Evolutionary conservation across 2,888 invertebrate species (phyloP).

Genomic region (Rotaria socialis): DNA sequence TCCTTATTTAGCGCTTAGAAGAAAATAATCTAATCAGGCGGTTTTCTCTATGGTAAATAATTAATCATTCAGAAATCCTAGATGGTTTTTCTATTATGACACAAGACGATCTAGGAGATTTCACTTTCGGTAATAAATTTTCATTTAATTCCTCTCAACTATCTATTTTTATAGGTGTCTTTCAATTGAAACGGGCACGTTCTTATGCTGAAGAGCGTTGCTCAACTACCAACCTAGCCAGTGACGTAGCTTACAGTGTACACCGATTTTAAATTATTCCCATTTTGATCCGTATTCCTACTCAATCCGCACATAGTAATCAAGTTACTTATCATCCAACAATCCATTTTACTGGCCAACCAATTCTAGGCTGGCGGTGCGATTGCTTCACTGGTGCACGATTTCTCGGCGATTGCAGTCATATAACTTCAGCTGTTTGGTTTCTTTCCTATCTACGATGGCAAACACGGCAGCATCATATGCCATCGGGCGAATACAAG

Average conservation of each 20-base stretch:
- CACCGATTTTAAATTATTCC: not conserved
- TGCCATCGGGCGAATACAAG: too few species aligned
- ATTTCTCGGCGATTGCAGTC: not conserved
- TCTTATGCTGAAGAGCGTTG: not conserved
- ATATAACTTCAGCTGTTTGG: not conserved
- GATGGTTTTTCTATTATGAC: too few species aligned
- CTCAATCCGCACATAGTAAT: not conserved
- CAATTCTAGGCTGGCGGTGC: not conserved
- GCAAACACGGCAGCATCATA: too few species aligned
- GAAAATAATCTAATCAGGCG: too few species aligned
- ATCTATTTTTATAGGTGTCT: not conserved
- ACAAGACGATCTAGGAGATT: not conserved
- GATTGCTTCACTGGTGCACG: not conserved
- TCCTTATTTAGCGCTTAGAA: too few species aligned
- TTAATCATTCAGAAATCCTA: too few species aligned
- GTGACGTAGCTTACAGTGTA: not conserved
- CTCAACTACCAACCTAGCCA: not conserved
- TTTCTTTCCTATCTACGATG: too few species aligned
- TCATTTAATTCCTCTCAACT: not conserved
- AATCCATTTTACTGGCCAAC: not conserved
- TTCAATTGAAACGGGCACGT: not conserved
- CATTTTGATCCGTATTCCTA: not conserved
- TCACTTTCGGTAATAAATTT: not conserved
- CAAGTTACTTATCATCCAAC: not conserved
- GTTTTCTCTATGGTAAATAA: too few species aligned